phyloP scores from a whole-genome alignment of 2,797 vertebrate species.

The Lates japonicus region DNA sequence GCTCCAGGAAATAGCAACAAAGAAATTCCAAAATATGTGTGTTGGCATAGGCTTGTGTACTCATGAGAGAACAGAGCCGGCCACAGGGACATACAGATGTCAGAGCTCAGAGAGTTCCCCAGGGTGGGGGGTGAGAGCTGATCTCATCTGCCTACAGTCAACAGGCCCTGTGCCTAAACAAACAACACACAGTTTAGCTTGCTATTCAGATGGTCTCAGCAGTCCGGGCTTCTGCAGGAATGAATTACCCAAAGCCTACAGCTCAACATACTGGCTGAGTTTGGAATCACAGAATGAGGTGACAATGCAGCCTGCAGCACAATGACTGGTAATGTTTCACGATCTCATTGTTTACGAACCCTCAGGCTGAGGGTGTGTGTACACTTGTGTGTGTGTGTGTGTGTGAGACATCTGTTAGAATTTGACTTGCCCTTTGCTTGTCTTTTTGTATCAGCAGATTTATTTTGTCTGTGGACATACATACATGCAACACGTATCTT shows the following conservation, averaged over 20 bases:
- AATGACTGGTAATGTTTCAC: conserved; percentile 83
- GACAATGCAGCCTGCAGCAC: conserved; percentile 76
- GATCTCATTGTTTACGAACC: conserved; percentile 71
- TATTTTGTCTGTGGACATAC: conserved; percentile 13
- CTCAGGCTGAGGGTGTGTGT: conserved; percentile 58
- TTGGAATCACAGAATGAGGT: conserved; percentile 81
- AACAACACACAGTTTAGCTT: conserved; percentile 83
- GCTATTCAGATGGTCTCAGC: conserved; percentile 79
- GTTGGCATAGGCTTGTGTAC: conserved; percentile 29
- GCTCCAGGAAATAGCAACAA: conserved; percentile 21
- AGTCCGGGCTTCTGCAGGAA: conserved; percentile 75
- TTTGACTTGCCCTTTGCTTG: conserved; percentile 17
- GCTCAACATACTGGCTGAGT: conserved; percentile 83
- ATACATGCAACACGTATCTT: conserved; percentile 18
- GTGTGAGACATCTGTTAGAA: conserved; percentile 36
- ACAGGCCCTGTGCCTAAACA: conserved; percentile 83
- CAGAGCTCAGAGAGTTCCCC: conserved; percentile 67
- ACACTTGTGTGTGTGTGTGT: conserved; percentile 15
- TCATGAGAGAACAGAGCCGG: conserved; percentile 38
- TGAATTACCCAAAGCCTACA: conserved; percentile 81
- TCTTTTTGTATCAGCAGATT: conserved; percentile 10
- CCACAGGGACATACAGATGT: conserved; percentile 68
- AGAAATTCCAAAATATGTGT: conserved; percentile 34
- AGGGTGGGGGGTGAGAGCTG: conserved; percentile 49
- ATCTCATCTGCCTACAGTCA: conserved; percentile 83